Base-by-base conservation (phyloP, 92 coral and sea anemone genomes). In the Zoanthus sansibaricus region DNA sequence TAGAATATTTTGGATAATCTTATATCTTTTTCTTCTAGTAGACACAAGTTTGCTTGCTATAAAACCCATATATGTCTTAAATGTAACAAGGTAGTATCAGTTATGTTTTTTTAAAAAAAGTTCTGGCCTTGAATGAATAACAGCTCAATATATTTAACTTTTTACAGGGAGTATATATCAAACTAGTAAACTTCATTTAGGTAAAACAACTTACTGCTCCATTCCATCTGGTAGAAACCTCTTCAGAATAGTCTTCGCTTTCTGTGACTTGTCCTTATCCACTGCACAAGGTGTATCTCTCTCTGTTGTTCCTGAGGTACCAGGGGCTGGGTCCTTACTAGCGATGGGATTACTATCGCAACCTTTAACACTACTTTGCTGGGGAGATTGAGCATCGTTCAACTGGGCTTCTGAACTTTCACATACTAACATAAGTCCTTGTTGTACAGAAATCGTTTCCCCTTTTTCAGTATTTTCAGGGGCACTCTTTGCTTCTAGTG, bases 211-310 rank as follows among this genome's bases (percentile, higher is more conserved):
- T 89, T 91, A 97, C 99, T 94, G 95, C 82, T 97, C 99, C 99
- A 97, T 97, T 72, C 99, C 99, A 87, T 97, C 99, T 14, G 98
- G 91, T 44, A 95, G 77, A 70, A 33, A 97, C 75, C 98, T 90
- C 83, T 97, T 97, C 54, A 97, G 91, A 30, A 97, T 97, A 51
- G 94, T 86, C 72, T 93, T 89, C 86, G 78, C 51, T 13, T 58
- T 70, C 79, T 64, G 87, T 71, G 67, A 77, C 52, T 79, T 86
- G 51, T 75, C 62, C 58, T 71, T 89, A 33, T 77, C 69, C 70
- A 68, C 47, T 9, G 67, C 87, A 75, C 79, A 75, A 48, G 44
- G 16, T 47, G 45, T 79, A 21, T 85, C 77, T 16, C 21, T 76
- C 51, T 76, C 56, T 33, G 75, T n/a, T 62, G 69, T 7, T 44